Base-by-base conservation (phyloP, 2,113 vertebrate species). In the Rhombomys opimus region DNA sequence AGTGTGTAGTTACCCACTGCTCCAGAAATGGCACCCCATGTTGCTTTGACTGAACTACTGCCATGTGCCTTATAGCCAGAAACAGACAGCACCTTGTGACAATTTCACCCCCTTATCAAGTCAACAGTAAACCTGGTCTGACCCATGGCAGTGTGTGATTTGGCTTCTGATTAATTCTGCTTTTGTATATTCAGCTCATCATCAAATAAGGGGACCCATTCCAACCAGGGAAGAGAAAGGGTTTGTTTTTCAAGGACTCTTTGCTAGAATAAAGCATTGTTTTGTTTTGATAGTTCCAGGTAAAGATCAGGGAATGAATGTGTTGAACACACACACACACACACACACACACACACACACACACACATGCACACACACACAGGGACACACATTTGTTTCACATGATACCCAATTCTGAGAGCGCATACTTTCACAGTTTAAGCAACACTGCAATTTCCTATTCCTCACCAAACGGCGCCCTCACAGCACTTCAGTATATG, bases 171-270 rank as follows among this genome's bases (percentile, higher is more conserved):
- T 81, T 87, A 86, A 27, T 95, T 96, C 77, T 91, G 90, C 67
- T 81, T 89, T 67, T 94, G 23, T 32, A 89, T 82, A 94, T 61
- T 87, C 63, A 94, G 87, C 68, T 73, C 86, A 94, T 63, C 63
- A 20, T 27, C 38, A n/a, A 30, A 75, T 46, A 54, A 93, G 90
- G 22, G 61, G 91, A 77, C 22, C 86, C 46, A 89, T 25, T 93
- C 35, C 94, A 93, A 90, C 25, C 72, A 22, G 90, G 88, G 96
- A 80, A 4, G 92, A 61, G 75, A 81, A 86, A 1, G 77, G 75
- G 80, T 77, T 93, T 91, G 15, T 88, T 97, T 97, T 88, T 90
- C 93, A 95, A 97, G 92, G 80, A 75, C 35, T 73, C 90, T 65
- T 94, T 94, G 32, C 18, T 90, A 82, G 57, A 95, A 90, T 61